phyloP scores from a whole-genome alignment of 1,140 invertebrate species.

The Vollenhovia emeryi region DNA sequence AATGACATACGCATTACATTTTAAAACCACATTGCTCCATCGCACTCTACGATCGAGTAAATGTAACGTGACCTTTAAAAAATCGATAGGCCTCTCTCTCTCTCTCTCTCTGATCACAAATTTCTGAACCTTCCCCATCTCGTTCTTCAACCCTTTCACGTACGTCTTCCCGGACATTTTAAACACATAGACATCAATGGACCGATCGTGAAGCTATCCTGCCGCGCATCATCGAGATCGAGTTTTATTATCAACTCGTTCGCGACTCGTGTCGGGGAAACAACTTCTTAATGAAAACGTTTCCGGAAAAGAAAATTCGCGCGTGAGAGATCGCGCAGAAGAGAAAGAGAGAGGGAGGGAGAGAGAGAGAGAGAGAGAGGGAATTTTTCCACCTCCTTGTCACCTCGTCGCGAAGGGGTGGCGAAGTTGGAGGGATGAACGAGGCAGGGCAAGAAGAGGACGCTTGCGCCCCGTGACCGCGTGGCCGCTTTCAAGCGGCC shows the following conservation, averaged over 20 bases:
- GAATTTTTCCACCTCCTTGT: background rate
- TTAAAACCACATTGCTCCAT: background rate
- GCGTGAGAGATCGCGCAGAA: background rate
- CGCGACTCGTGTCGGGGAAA: background rate
- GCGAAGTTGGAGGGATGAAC: constrained; percentile 14
- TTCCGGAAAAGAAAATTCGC: constrained; percentile 12
- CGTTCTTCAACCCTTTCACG: background rate
- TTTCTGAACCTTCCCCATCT: background rate
- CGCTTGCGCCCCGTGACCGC: constrained; percentile 66
- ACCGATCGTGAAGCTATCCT: background rate
- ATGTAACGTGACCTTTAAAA: background rate
- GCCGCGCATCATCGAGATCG: no score
- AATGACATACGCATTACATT: background rate
- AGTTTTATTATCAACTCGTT: no score
- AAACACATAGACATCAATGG: background rate
- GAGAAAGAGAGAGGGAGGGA: background rate
- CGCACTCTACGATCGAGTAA: background rate
- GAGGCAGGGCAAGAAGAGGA: constrained; percentile 51
- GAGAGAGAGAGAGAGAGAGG: background rate
- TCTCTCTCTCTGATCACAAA: background rate
- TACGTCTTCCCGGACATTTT: background rate
- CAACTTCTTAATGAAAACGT: background rate
- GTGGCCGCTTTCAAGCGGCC: constrained; percentile 60
- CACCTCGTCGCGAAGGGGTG: background rate
- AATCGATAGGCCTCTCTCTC: background rate